These are phyloP conservation scores for Carcharodon carcharias DNA, from an alignment of 2,797 vertebrate genomes.

Conservation along the genomic window DNA sequence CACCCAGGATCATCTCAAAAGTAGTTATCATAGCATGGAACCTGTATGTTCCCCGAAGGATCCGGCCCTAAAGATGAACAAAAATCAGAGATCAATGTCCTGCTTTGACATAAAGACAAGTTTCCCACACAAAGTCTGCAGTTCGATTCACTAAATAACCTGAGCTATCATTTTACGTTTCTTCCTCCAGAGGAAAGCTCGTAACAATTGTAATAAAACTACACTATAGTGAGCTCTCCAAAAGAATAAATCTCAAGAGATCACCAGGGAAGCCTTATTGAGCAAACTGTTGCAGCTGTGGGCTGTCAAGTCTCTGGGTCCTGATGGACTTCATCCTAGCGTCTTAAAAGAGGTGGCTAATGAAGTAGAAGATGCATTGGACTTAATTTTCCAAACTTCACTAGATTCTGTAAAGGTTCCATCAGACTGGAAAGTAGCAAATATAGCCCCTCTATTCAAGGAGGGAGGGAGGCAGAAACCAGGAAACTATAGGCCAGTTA, in stretches of 20 bases:
- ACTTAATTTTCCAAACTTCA: too few species aligned
- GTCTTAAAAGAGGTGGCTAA: too few species aligned
- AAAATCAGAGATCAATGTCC: constrained; percentile 41
- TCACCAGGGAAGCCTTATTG: too few species aligned
- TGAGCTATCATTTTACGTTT: neutral
- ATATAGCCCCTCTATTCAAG: too few species aligned
- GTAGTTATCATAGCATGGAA: constrained; percentile 96
- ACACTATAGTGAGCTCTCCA: neutral
- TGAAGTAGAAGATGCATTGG: too few species aligned
- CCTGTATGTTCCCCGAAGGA: constrained; percentile 78
- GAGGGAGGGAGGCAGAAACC: too few species aligned
- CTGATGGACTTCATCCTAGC: too few species aligned
- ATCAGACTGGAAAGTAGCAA: too few species aligned
- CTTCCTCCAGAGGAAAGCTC: neutral
- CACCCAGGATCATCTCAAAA: constrained; percentile 98
- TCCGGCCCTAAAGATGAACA: constrained; percentile 65
- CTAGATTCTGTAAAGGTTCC: too few species aligned
- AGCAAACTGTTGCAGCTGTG: too few species aligned
- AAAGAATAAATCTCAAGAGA: neutral
- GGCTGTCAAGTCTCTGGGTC: too few species aligned
- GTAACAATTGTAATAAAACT: neutral
- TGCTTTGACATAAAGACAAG: constrained; percentile 46
- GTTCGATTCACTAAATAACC: neutral
- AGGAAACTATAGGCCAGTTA: too few species aligned
- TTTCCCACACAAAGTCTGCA: constrained; percentile 38